Base-by-base conservation (phyloP, 2,797 vertebrate genomes). In the Sebastes taczanowskii region DNA sequence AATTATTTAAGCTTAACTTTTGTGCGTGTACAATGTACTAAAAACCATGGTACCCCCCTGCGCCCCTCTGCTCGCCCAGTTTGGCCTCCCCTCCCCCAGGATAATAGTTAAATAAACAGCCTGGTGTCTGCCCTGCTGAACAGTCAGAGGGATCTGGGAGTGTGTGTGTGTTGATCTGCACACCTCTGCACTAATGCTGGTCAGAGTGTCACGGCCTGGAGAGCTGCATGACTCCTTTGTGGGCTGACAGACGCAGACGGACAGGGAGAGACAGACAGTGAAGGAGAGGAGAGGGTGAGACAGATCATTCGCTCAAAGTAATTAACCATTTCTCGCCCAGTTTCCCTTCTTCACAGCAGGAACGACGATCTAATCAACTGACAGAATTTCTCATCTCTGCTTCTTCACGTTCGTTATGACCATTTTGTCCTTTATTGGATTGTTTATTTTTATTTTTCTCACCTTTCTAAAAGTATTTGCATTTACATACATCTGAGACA, bases 21-120 rank as follows among this genome's bases (percentile, higher is more conserved):
- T 27, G 64, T 34, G 63, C 25, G 42, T 76, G 52, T 76, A 27
- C n/a, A 62, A 30, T 70, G 55, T 72, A 59, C 78, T 82, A 76
- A 78, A 83, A 88, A 60, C 29, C 32, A 67, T 72, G 58, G 22
- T 32, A 69, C 68, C 66, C 70, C 69, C 4, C 32, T 9, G 1
- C 0, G 9, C 20, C 75, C 32, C 64, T 59, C 60, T 29, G 53
- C 72, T 80, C 42, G 62, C 72, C 69, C 80, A 68, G 56, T 59
- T 72, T 25, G 60, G n/a, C 58, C 68, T 82, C 84, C 80, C 87
- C 78, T 86, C 82, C 86, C 87, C 85, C 74, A 32, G 75, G 32
- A 89, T 87, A 89, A 89, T 86, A 76, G 86, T 90, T 94, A 92
- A 91, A 91, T 90, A 93, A 95, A 95, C 91, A 93, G 90, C 74